A percentile compares a stretch with the other conserved stretches of the same genome.
These are phyloP conservation scores for Belonocnema kinseyi DNA, from an alignment of 1,140 invertebrate genomes.

Conservation along the genomic window DNA sequence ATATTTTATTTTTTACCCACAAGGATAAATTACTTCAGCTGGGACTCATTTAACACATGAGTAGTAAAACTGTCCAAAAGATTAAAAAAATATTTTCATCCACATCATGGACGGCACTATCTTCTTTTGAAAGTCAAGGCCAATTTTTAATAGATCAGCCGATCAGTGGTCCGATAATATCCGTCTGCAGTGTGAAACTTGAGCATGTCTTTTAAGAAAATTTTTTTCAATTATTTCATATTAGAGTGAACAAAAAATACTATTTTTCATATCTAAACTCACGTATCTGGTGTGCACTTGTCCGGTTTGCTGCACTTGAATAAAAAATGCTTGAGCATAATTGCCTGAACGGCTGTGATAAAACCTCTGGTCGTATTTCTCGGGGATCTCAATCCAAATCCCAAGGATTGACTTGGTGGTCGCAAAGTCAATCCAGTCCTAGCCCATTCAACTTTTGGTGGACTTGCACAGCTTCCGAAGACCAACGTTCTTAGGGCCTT, in stretches of 20 bases:
- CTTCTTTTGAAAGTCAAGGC: no score
- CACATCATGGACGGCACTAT: background rate
- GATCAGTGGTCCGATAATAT: no score
- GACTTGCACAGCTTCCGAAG: conserved; percentile 79
- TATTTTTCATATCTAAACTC: conserved; percentile 53
- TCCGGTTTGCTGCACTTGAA: conserved; percentile 78
- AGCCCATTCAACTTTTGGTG: conserved; percentile 80
- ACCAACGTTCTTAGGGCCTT: conserved; percentile 78
- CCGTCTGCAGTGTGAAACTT: no score
- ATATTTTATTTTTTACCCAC: no score
- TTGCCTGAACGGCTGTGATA: conserved; percentile 81
- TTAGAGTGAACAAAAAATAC: conserved; percentile 20
- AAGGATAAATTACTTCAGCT: no score
- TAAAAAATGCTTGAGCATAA: conserved; percentile 82
- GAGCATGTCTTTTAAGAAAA: no score
- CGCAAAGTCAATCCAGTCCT: conserved; percentile 79
- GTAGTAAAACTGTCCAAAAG: no score
- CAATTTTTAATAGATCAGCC: no score
- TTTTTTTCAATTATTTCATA: background rate
- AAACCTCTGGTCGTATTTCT: conserved; percentile 81
- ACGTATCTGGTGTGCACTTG: conserved; percentile 76
- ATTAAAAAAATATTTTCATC: conserved; percentile 1
- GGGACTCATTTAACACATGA: no score
- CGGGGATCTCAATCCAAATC: conserved; percentile 78
- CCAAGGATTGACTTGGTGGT: conserved; percentile 77